phyloP scores from a whole-genome alignment of 2,888 invertebrate species.

The Cryptophagus acutangulus region DNA sequence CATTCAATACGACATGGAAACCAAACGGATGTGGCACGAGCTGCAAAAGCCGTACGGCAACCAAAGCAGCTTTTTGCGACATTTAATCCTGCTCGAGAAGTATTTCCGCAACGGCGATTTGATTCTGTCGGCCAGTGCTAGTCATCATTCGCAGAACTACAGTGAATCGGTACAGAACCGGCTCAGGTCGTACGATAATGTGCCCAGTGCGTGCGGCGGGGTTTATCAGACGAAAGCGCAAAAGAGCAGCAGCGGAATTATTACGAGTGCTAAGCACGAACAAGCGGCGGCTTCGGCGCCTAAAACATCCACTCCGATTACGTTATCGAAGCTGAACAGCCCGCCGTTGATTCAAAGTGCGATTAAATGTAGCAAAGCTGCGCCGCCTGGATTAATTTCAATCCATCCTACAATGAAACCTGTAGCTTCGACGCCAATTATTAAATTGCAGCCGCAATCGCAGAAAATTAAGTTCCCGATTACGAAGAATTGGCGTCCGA shows the following conservation, averaged over 20 bases:
- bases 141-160: constrained; percentile 70
- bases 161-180: constrained; percentile 75
- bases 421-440: constrained; percentile 36
- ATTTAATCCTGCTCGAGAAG: constrained; percentile 75
- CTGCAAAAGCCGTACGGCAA: constrained; percentile 82
- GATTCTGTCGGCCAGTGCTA: constrained; percentile 66
- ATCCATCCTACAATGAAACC: constrained; percentile 41
- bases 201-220: constrained; percentile 41
- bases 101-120: constrained; percentile 78
- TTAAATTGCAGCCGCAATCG: constrained; percentile 40
- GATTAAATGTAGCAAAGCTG: constrained; percentile 24
- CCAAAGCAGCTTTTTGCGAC: constrained; percentile 78
- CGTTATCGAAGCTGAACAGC: constrained; percentile 41
- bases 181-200: constrained; percentile 69
- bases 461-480: constrained; percentile 50
- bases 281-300: background rate
- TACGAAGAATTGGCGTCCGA: constrained; percentile 67
- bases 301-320: constrained; percentile 31
- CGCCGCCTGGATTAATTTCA: constrained; percentile 45
- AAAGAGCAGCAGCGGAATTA: constrained; percentile 36
- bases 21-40: constrained; percentile 74
- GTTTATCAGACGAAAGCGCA: constrained; percentile 39
- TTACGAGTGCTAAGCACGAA: constrained; percentile 21
- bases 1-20: constrained; percentile 78
- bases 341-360: constrained; percentile 30